Percentiles rank a stretch among this genome's conserved stretches.
These are phyloP conservation scores for Sphenodon punctatus DNA, from an alignment of 2,797 vertebrate species.

Conservation along the genomic window DNA sequence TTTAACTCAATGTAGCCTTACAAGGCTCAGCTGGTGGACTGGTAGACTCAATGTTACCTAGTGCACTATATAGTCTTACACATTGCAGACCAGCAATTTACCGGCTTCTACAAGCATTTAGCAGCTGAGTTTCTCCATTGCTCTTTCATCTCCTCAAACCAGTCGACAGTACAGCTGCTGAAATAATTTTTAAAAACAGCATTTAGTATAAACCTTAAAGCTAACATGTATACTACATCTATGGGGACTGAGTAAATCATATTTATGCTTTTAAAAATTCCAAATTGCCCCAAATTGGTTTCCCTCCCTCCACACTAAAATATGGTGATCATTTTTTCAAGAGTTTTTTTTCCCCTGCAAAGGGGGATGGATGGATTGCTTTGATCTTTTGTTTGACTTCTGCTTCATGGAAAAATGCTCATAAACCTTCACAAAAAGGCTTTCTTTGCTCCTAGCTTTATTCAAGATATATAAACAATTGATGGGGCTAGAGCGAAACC, in stretches of 20 bases:
- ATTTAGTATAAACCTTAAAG: constrained; percentile 23
- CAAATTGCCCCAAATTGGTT: not conserved
- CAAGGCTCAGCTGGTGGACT: too few species aligned
- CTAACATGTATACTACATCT: constrained; percentile 35
- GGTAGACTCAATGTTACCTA: not conserved
- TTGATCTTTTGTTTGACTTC: constrained; percentile 70
- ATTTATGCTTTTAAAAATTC: constrained; percentile 36
- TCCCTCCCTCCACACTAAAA: constrained; percentile 13
- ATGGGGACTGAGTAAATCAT: constrained; percentile 11
- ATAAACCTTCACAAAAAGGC: constrained; percentile 62
- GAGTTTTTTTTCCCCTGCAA: constrained; percentile 35
- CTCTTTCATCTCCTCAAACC: not conserved
- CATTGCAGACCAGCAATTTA: not conserved
- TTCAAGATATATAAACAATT: constrained; percentile 65
- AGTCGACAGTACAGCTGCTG: constrained; percentile 8
- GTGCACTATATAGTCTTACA: not conserved
- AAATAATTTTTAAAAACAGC: constrained; percentile 23
- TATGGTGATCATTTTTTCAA: not conserved
- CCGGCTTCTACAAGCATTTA: constrained; percentile 14
- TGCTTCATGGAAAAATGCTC: constrained; percentile 59
- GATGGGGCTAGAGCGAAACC: constrained; percentile 54
- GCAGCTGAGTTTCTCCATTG: not conserved
- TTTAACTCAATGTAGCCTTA: too few species aligned
- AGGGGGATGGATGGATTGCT: constrained; percentile 51
- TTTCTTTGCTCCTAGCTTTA: constrained; percentile 63